phyloP scores from a whole-genome alignment of 2,888 invertebrate genomes.

The Oscheius onirici region DNA sequence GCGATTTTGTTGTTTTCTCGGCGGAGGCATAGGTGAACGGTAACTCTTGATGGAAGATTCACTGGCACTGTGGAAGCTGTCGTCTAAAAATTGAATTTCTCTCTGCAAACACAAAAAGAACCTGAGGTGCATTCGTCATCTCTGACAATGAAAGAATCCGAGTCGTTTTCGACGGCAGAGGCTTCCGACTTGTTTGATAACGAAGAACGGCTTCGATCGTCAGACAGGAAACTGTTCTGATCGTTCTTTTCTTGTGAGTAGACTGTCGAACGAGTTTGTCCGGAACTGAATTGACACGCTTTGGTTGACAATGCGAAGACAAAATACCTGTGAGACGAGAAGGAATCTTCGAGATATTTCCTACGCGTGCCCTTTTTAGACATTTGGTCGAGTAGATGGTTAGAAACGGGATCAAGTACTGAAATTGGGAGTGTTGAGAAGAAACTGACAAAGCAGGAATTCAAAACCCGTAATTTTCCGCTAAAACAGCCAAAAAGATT shows the following conservation, averaged over 20 bases:
- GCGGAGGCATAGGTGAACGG: not conserved
- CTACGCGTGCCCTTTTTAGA: not conserved
- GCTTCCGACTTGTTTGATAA: not conserved
- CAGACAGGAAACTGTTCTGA: slow-evolving; percentile 14
- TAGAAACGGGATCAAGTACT: too few species aligned
- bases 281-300: not conserved
- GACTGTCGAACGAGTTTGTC: not conserved
- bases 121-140: not conserved
- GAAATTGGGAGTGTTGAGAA: too few species aligned
- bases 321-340: not conserved
- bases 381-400: not conserved
- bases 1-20: slow-evolving; percentile 12
- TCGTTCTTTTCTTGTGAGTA: not conserved
- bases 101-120: not conserved
- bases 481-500: too few species aligned
- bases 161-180: not conserved
- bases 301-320: not conserved
- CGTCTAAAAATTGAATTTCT: not conserved
- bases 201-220: not conserved
- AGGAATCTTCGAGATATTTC: not conserved
- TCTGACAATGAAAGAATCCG: slow-evolving; percentile 10
- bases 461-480: too few species aligned
- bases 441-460: too few species aligned
- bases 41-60: not conserved
- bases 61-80: not conserved